Percentiles rank a stretch among this genome's conserved stretches.
Evolutionary conservation across 2,113 vertebrate genomes (phyloP).

Genomic region (Psammodynastes pulverulentus): DNA sequence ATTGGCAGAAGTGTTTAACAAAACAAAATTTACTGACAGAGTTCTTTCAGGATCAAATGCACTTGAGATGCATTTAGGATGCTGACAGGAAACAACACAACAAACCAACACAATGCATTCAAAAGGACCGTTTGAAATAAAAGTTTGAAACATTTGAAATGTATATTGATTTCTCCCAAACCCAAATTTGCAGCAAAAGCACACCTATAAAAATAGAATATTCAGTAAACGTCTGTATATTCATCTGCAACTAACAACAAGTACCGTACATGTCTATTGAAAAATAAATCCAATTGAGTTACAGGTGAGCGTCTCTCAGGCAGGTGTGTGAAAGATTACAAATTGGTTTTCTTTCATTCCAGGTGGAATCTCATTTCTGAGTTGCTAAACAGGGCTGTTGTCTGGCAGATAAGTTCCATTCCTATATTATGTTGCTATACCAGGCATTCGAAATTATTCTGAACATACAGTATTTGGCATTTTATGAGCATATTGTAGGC

Average conservation of each 20-base stretch:
- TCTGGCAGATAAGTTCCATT: background rate
- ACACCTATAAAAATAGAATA: background rate
- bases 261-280: background rate
- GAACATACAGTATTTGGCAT: background rate
- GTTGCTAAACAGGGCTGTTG: background rate
- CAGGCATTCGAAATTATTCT: background rate
- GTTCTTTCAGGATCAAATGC: background rate
- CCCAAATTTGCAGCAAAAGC: constrained; percentile 30
- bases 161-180: constrained; percentile 46
- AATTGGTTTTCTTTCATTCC: background rate
- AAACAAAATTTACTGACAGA: background rate
- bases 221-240: background rate
- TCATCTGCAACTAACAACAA: background rate
- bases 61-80: background rate
- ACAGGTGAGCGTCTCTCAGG: background rate
- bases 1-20: constrained; percentile 10
- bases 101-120: background rate
- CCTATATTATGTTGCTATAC: background rate
- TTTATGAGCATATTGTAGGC: background rate
- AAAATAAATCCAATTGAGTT: background rate
- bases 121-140: constrained; percentile 33
- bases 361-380: background rate
- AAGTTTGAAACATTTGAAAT: constrained; percentile 59
- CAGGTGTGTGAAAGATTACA: background rate
- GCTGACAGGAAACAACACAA: background rate